Conservation (phyloP, 2,888 invertebrate genomes). For the Altica lythri region DNA sequence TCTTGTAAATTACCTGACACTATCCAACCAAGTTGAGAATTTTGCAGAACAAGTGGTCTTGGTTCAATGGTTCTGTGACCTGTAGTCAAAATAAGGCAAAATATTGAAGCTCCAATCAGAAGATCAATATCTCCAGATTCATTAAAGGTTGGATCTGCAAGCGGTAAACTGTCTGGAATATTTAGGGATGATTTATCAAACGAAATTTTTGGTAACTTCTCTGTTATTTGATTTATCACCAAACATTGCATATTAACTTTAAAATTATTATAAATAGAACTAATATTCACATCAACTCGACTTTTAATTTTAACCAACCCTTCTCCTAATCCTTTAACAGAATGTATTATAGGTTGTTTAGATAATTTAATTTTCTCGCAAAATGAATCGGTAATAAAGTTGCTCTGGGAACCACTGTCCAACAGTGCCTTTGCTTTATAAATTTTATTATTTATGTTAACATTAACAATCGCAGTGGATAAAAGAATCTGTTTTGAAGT, state of each 20-base stretch:
- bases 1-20: too few relatives aligned
- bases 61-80: too few relatives aligned
- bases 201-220: constrained; percentile 13
- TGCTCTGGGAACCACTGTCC: constrained; percentile 29
- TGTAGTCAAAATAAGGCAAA: too few relatives aligned
- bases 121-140: too few relatives aligned
- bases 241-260: constrained; percentile 7
- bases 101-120: too few relatives aligned
- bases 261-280: constrained; percentile 17
- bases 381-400: constrained; percentile 27
- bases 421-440: constrained; percentile 22
- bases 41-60: too few relatives aligned
- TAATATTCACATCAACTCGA: constrained; percentile 5
- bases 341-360: background rate
- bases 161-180: constrained; percentile 11
- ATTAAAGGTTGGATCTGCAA: constrained; percentile 10
- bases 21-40: too few relatives aligned
- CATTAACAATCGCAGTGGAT: constrained; percentile 25
- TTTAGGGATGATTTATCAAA: constrained; percentile 8
- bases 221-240: constrained; percentile 20
- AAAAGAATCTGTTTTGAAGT: constrained; percentile 7
- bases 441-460: constrained; percentile 14
- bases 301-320: constrained; percentile 5
- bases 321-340: constrained; percentile 16
- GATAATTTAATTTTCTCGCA: constrained; percentile 20